Evolutionary conservation across 2,888 invertebrate species (phyloP).

Genomic region (Oxytorus armatus): DNA sequence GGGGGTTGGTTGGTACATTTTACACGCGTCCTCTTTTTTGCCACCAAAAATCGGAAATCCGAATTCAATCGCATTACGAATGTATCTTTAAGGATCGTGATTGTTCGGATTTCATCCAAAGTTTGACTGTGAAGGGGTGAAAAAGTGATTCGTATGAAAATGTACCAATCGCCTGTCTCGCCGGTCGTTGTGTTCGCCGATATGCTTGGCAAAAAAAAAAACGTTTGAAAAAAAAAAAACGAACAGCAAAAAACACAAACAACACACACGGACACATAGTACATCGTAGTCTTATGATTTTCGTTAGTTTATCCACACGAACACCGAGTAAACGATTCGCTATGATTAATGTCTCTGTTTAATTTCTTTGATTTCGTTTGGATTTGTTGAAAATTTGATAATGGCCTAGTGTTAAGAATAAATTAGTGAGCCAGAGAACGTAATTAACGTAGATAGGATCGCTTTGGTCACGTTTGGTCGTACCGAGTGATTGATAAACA

Average conservation of each 20-base stretch:
- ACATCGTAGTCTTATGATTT: slow-evolving; percentile 60
- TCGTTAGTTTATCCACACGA: slow-evolving; percentile 49
- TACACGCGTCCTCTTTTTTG: slow-evolving; percentile 62
- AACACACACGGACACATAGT: slow-evolving; percentile 16
- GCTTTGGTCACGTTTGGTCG: slow-evolving; percentile 68
- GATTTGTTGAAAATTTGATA: slow-evolving; percentile 38
- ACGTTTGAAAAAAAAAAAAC: background rate
- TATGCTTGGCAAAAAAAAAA: slow-evolving; percentile 50
- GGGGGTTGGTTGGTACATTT: slow-evolving; percentile 65
- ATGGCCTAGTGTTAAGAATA: slow-evolving; percentile 45
- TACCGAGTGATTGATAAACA: slow-evolving; percentile 66
- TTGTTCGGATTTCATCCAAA: slow-evolving; percentile 11
- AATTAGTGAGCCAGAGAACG: slow-evolving; percentile 62
- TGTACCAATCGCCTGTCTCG: slow-evolving; percentile 64
- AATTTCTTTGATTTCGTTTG: slow-evolving; percentile 5
- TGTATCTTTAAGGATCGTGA: slow-evolving; percentile 27
- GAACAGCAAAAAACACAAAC: slow-evolving; percentile 6
- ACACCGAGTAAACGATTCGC: slow-evolving; percentile 57
- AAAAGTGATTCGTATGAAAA: slow-evolving; percentile 63
- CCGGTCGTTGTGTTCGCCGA: slow-evolving; percentile 56
- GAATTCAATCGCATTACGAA: slow-evolving; percentile 45
- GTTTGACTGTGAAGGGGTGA: slow-evolving; percentile 42
- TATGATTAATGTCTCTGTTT: slow-evolving; percentile 30
- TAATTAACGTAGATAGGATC: slow-evolving; percentile 66
- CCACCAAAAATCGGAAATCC: slow-evolving; percentile 43